Percentiles rank a stretch among this genome's conserved stretches.
phyloP scores from a whole-genome alignment of 1,140 invertebrate genomes.

The Drosophila pseudoobscura region DNA sequence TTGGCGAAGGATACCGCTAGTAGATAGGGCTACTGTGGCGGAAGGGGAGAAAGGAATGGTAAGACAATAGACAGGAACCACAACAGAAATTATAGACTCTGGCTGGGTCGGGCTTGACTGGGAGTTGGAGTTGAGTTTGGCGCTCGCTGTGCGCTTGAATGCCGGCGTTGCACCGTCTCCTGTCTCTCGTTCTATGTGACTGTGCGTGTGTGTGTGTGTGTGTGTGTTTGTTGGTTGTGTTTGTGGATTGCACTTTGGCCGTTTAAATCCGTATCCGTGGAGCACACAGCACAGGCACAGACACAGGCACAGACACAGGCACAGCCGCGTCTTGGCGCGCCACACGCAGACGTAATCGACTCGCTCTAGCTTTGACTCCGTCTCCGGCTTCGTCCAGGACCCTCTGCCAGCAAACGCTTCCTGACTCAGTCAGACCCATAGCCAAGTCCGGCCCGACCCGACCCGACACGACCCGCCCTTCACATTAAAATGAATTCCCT shows the following conservation, averaged over 20 bases:
- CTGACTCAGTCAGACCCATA: slow-evolving; percentile 23
- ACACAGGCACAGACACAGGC: slow-evolving; percentile 8
- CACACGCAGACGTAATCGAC: slow-evolving; percentile 68
- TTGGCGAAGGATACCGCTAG: slow-evolving; percentile 13
- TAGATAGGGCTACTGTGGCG: not conserved
- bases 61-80: slow-evolving; percentile 81
- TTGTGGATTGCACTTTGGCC: slow-evolving; percentile 67
- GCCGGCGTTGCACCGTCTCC: too few species aligned
- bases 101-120: slow-evolving; percentile 15
- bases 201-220: slow-evolving; percentile 22
- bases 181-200: slow-evolving; percentile 11
- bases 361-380: slow-evolving; percentile 13
- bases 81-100: slow-evolving; percentile 78
- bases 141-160: too few species aligned
- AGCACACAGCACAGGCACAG: not conserved
- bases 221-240: slow-evolving; percentile 38
- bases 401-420: slow-evolving; percentile 48
- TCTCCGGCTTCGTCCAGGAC: slow-evolving; percentile 1
- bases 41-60: slow-evolving; percentile 30
- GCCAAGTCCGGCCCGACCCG: not conserved
- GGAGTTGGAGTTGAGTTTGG: too few species aligned
- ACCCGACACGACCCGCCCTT: not conserved
- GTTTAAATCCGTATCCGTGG: slow-evolving; percentile 54
- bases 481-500: slow-evolving; percentile 79
- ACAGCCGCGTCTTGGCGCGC: slow-evolving; percentile 70